Evolutionary conservation across 2,888 invertebrate species (phyloP).

Genomic region (Piscicola geometra): DNA sequence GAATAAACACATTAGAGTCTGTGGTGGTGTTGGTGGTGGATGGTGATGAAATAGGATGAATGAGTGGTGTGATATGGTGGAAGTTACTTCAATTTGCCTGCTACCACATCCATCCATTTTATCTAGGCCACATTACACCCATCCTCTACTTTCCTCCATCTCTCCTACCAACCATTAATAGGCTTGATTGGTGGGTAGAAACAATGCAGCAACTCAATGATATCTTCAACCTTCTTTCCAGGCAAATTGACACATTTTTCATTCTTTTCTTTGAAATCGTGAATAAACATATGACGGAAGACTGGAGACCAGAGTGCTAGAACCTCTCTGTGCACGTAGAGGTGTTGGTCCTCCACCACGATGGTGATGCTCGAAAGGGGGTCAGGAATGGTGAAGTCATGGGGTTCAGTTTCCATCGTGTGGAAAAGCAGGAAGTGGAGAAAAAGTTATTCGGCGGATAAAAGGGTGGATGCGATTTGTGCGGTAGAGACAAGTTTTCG

Average conservation of each 20-base stretch:
- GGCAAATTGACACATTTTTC: slow-evolving; percentile 44
- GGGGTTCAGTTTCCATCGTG: slow-evolving; percentile 42
- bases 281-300: slow-evolving; percentile 48
- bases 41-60: neutral
- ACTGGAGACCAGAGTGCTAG: slow-evolving; percentile 51
- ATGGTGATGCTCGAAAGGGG: slow-evolving; percentile 48
- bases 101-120: neutral
- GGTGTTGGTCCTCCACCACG: slow-evolving; percentile 46
- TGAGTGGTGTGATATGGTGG: neutral
- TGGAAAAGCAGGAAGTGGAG: too few relatives aligned
- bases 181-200: slow-evolving; percentile 56
- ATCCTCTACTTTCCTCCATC: neutral
- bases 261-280: slow-evolving; percentile 43
- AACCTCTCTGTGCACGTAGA: slow-evolving; percentile 50
- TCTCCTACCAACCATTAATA: slow-evolving; percentile 48
- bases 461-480: neutral
- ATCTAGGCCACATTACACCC: neutral
- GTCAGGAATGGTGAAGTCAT: slow-evolving; percentile 48
- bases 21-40: slow-evolving; percentile 13
- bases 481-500: neutral
- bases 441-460: neutral
- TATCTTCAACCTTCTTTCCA: slow-evolving; percentile 51
- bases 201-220: slow-evolving; percentile 54
- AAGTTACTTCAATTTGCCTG: neutral
- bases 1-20: slow-evolving; percentile 54